Percentiles rank a stretch among this genome's conserved stretches.
These are phyloP conservation scores for Tenthredo mesomela DNA, from an alignment of 2,888 invertebrate species.

Conservation along the genomic window DNA sequence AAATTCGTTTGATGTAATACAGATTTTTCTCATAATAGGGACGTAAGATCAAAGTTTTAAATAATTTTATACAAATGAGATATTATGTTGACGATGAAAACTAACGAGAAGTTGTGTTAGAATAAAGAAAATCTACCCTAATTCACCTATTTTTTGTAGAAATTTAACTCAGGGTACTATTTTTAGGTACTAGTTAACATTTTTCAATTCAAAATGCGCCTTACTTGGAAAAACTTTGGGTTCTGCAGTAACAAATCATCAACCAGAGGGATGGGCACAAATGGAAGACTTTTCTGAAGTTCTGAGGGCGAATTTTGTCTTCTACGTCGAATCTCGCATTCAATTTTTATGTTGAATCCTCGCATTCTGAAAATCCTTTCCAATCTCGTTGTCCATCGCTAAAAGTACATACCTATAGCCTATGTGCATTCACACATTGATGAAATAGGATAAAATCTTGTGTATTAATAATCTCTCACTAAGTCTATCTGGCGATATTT, in stretches of 20 bases:
- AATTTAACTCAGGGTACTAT: not conserved
- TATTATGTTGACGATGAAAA: too few species aligned
- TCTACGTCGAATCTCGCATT: not conserved
- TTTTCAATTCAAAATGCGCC: not conserved
- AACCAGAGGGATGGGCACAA: not conserved
- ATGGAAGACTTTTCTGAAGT: not conserved
- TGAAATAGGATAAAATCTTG: not conserved
- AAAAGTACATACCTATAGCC: too few species aligned
- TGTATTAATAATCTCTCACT: not conserved
- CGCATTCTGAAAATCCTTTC: not conserved
- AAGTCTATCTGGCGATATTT: not conserved
- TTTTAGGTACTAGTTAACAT: not conserved
- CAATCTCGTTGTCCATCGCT: too few species aligned
- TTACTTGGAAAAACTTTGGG: not conserved
- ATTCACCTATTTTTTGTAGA: not conserved
- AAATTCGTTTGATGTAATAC: not conserved
- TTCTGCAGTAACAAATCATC: not conserved
- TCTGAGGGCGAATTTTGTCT: not conserved
- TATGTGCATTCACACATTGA: too few species aligned
- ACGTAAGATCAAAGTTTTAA: not conserved
- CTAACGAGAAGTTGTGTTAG: not conserved
- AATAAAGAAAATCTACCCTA: not conserved
- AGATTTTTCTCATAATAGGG: not conserved
- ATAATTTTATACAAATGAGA: not conserved
- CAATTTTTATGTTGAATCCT: not conserved